Base-by-base conservation (phyloP, 2,888 invertebrate genomes). In the Tryphoninae sp. region DNA sequence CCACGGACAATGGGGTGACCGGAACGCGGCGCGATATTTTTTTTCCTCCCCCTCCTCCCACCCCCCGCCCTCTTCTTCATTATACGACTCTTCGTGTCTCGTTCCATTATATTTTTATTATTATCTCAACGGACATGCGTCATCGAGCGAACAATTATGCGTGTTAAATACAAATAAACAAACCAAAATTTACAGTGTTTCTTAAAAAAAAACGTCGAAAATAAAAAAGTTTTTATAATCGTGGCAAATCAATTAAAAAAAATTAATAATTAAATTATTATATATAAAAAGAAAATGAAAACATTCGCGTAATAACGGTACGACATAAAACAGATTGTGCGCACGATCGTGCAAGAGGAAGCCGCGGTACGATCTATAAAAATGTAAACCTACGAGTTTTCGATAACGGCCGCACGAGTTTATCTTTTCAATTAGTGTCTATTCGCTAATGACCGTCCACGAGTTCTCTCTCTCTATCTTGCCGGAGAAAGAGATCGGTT, bases 401-500 rank as follows among this genome's bases (percentile, higher is more conserved):
- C 83, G 86, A 88, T 87, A 86, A 85, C 82, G 81, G 78, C 68
- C 68, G 80, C 80, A 84, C 73, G 79, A 74, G 71, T 75, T 86
- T 86, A 85, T 84, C 87, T 86, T 85, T 86, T 88, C 87, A 86
- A 89, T 89, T 89, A 86, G 85, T 71, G 80, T 61, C 83, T 80
- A 84, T 83, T 84, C 84, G 84, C 87, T 89, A 87, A 89, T 84
- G 84, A 84, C 78, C 72, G 73, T 68, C 55, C 78, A 42, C 64
- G 45, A 59, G 71, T 71, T 59, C 49, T 16, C 11, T 16, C 11
- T 22, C 33, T 13, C 13, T 51, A 51, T 51, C 51, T 51, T 13
- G 67, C 9, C 33, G 23, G 23, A 16, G 49, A 58, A 3, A 42
- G 45, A 65, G 49, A 49, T 49, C 49, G 49, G 51, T 61, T 45